Base-by-base conservation (phyloP, 2,113 vertebrate genomes). In the Semicossyphus pulcher region DNA sequence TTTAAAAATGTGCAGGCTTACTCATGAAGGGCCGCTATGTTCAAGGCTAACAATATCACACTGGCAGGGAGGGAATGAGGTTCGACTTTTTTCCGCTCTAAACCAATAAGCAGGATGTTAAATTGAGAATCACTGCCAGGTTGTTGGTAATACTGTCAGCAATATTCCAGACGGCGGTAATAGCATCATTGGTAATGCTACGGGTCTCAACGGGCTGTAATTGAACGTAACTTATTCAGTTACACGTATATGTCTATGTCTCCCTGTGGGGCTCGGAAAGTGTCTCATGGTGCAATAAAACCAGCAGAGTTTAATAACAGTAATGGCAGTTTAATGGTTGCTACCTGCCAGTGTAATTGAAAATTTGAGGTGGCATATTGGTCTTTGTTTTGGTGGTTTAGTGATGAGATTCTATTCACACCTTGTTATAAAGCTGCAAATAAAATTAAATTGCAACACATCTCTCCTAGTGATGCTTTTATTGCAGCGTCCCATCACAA, bases 191-290 rank as follows among this genome's bases (percentile, higher is more conserved):
- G 64, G 51, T 76, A 78, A 76, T 84, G 74, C 53, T 81, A 67
- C 69, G 36, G 78, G 59, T 82, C 71, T 64, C 84, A 78, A 68
- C 26, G n/a, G 79, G 57, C 69, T 57, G 49, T 89, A 85, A 92
- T 86, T 89, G 85, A 84, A 91, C 83, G 87, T 37, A 67, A 81
- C 84, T 72, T 84, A 85, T 90, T 86, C 68, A 74, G 84, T 88
- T 88, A 81, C 63, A 72, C 54, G 16, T 80, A 76, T 78, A 59
- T 49, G 72, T 92, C 72, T 71, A 29, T 71, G 82, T 78, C 48
- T 86, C 73, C 78, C 69, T 57, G 45, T 26, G 28, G 62, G 80
- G 70, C 52, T 57, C 45, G 21, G 67, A 67, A 86, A 73, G 61
- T 9, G 41, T 75, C 81, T 71, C 51, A 48, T 51, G 14, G 39